Percentiles rank a stretch among this genome's conserved stretches.
These are phyloP conservation scores for Drosophila athabasca DNA, from an alignment of 1,140 invertebrate genomes.

Conservation along the genomic window DNA sequence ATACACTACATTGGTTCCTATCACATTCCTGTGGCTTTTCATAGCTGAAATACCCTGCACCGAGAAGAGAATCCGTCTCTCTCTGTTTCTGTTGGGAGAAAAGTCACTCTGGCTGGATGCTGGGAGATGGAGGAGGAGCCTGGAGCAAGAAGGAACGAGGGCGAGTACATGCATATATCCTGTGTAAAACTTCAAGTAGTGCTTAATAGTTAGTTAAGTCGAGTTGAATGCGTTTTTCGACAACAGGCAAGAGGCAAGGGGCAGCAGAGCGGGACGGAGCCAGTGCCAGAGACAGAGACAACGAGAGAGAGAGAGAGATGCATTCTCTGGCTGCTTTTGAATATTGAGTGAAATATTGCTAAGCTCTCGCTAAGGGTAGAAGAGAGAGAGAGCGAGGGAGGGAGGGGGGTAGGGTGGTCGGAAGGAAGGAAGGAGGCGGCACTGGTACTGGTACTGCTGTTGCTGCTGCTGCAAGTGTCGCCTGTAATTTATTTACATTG, in stretches of 20 bases:
- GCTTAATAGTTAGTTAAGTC: constrained; percentile 82
- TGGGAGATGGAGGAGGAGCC: constrained; percentile 8
- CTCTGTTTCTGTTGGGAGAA: background rate
- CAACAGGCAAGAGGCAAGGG: background rate
- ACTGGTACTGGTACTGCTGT: constrained; percentile 8
- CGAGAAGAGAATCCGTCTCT: too few relatives aligned
- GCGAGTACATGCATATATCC: constrained; percentile 75
- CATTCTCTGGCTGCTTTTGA: constrained; percentile 59
- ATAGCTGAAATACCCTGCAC: constrained; percentile 5
- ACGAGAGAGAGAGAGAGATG: background rate
- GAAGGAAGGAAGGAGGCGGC: background rate
- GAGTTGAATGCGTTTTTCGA: constrained; percentile 79
- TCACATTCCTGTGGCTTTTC: too few relatives aligned
- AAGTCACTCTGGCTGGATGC: constrained; percentile 20
- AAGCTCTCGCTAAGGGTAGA: background rate
- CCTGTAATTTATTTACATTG: constrained; percentile 83
- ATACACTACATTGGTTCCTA: too few relatives aligned
- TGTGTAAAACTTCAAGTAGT: constrained; percentile 77
- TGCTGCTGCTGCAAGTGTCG: constrained; percentile 62
- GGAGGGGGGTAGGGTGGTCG: background rate
- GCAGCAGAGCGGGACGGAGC: background rate
- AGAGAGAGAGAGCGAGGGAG: background rate
- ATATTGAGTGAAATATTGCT: constrained; percentile 79
- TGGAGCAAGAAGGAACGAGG: constrained; percentile 57
- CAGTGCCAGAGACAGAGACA: background rate